Conservation (phyloP, 2,888 invertebrate species). For the Atherix ibis region DNA sequence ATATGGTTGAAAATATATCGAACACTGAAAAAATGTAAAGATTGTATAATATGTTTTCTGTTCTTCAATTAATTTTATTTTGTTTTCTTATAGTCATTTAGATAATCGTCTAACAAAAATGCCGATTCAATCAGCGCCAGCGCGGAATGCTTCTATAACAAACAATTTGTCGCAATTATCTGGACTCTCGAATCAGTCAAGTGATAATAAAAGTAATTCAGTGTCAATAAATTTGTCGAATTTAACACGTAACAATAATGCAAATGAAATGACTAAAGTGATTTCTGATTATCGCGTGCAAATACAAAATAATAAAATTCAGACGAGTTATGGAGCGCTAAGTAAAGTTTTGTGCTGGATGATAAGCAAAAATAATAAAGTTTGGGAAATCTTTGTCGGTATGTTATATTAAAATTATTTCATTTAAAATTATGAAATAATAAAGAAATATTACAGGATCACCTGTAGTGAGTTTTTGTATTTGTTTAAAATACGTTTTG, state of each 20-base stretch:
- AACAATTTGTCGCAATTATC: constrained; percentile 8
- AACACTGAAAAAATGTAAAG: constrained; percentile 19
- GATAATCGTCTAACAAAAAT: constrained; percentile 22
- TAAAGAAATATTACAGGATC: constrained; percentile 24
- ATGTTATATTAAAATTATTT: constrained; percentile 8
- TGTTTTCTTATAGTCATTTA: constrained; percentile 16
- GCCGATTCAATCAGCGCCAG: constrained; percentile 14
- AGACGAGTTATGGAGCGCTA: constrained; percentile 43
- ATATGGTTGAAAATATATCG: no score
- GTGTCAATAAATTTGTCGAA: no score
- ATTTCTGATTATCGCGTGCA: constrained; percentile 36
- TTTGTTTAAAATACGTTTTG: constrained; percentile 27
- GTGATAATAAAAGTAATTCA: constrained; percentile 13
- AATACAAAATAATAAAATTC: constrained; percentile 34
- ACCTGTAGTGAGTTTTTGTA: constrained; percentile 26
- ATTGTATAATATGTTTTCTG: background rate
- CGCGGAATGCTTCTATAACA: constrained; percentile 12
- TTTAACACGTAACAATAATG: constrained; percentile 13
- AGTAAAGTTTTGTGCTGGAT: constrained; percentile 40
- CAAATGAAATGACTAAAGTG: constrained; percentile 22
- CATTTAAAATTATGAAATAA: no score
- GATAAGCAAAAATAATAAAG: constrained; percentile 40
- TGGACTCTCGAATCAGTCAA: no score
- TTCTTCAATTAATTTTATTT: background rate
- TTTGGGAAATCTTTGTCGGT: constrained; percentile 58